Evolutionary conservation across 2,888 invertebrate genomes (phyloP), one percentile per base, ranked within the genome.

Genomic region (Ceraclea dissimilis): DNA sequence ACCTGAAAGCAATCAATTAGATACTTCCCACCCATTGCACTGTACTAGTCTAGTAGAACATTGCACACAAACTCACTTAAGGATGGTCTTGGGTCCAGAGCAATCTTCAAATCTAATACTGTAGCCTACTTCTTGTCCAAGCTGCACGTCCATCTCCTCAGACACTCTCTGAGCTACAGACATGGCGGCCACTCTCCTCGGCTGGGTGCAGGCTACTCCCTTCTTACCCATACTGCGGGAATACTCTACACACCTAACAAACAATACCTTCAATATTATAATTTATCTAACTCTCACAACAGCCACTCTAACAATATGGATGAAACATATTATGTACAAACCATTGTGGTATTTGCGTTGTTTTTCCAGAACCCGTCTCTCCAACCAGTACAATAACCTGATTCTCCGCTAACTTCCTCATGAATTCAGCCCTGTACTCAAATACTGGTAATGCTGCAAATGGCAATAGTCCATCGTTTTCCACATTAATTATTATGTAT

Each of bases 361-460:
- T 99, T 78, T 99, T 99, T 0, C 99, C 99, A 1, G 96, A 97
- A n/a, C 99, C 99, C 0, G 97, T 99, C 71, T 99, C 99, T 65
- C 99, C 99, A 2, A 99, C 99, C 0, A 99, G 77, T 1, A 98
- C 96, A 21, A 97, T 91, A 62, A 91, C 91, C 68, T 98, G 98
- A 72, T 97, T 89, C 54, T 90, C 88, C 62, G 86, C 86, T n/a
- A 99, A 76, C 39, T 94, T 79, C 65, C 95, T 84, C 88, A 95
- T 91, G 71, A 99, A 99, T 72, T 97, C 95, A 1, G 88, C 85
- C 66, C 92, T 87, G 74, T 99, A 98, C 69, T 99, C 98, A 83
- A 98, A 99, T 0, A 99, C 99, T 0, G 99, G 99, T 59, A 99
- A 77, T 1, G 88, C 61, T 61, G 54, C 8, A 60, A 54, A 49